phyloP scores from a whole-genome alignment of 2,888 invertebrate species.

The Temnothorax ravouxi region DNA sequence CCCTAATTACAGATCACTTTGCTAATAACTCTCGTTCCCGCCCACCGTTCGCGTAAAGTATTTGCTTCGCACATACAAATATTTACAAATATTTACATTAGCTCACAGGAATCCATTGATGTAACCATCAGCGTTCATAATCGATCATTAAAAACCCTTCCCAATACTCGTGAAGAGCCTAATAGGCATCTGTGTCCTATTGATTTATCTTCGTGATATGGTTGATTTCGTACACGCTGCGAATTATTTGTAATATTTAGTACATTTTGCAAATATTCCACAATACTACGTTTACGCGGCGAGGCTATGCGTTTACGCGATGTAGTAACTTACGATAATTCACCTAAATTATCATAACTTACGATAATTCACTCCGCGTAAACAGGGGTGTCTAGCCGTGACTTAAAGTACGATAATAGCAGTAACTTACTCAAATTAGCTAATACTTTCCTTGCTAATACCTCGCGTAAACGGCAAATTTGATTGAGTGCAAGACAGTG shows the following conservation, averaged over 20 bases:
- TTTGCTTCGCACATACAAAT: conserved; percentile 76
- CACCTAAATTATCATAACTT: too few relatives aligned
- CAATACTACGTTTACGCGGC: too few relatives aligned
- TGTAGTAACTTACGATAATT: too few relatives aligned
- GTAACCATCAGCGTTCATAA: conserved; percentile 65
- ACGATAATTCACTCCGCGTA: too few relatives aligned
- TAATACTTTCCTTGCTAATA: too few relatives aligned
- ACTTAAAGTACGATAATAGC: too few relatives aligned
- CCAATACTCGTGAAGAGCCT: conserved; percentile 63
- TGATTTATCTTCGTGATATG: conserved; percentile 64
- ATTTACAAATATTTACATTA: conserved; percentile 85
- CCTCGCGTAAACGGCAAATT: too few relatives aligned
- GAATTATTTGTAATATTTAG: conserved; percentile 67
- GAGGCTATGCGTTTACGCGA: too few relatives aligned
- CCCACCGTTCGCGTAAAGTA: conserved; percentile 57
- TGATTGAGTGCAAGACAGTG: too few relatives aligned
- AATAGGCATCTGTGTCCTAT: conserved; percentile 55
- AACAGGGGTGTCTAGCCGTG: too few relatives aligned
- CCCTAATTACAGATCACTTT: conserved; percentile 54
- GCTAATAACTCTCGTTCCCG: conserved; percentile 29
- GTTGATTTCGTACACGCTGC: conserved; percentile 62
- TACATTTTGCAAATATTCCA: conserved; percentile 57
- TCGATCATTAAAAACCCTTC: conserved; percentile 62
- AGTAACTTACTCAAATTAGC: too few relatives aligned
- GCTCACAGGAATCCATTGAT: conserved; percentile 68